These are phyloP conservation scores for Ceratosolen fusciceps DNA, from an alignment of 1,140 invertebrate species.

Conservation along the genomic window DNA sequence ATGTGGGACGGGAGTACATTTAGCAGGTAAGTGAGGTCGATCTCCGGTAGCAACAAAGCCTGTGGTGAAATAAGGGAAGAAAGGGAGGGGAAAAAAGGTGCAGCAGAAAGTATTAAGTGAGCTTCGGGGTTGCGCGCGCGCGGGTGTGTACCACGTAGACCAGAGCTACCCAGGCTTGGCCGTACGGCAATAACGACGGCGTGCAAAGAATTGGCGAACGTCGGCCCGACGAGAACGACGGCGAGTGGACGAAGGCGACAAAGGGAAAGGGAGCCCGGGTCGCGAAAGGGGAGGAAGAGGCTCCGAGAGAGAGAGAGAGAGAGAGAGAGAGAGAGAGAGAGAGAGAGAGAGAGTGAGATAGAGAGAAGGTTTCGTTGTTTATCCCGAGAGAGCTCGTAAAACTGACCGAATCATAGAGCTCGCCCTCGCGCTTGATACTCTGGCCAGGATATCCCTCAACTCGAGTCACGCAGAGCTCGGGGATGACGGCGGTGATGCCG, in stretches of 20 bases:
- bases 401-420: conserved; percentile 71
- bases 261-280: too few species aligned
- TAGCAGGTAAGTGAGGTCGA: conserved; percentile 43
- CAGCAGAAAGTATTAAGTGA: neutral
- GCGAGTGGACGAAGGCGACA: too few species aligned
- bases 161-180: neutral
- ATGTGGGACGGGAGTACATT: conserved; percentile 29
- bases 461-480: conserved; percentile 26
- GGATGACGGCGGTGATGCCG: neutral
- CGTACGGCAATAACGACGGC: conserved; percentile 35
- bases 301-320: too few species aligned
- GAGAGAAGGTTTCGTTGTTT: conserved; percentile 57
- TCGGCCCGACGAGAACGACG: too few species aligned
- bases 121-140: neutral
- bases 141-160: neutral
- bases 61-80: neutral
- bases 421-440: conserved; percentile 42
- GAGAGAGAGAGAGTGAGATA: too few species aligned
- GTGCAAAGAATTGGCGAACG: conserved; percentile 42
- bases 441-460: conserved; percentile 25
- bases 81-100: neutral
- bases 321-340: too few species aligned
- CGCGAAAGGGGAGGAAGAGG: neutral
- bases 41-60: conserved; percentile 30
- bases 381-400: conserved; percentile 71